Evolutionary conservation across 2,797 vertebrate species (phyloP), one percentile per base, ranked within the genome.

Genomic region (Sebastes hubbsi): DNA sequence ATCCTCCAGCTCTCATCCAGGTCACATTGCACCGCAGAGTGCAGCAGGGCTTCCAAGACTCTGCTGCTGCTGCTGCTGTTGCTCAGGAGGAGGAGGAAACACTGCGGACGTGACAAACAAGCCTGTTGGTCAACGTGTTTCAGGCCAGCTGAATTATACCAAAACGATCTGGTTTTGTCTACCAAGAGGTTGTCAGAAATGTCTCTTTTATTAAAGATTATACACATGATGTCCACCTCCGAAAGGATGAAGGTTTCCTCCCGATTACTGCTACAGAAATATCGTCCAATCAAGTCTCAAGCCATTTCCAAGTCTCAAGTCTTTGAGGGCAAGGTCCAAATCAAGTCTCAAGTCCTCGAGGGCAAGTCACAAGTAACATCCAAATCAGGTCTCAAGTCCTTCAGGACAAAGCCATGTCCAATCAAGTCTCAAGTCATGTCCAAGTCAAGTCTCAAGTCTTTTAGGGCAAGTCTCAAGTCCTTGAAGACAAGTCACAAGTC

Each of bases 1-100:
- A 29, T 84, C 84, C 88, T 88, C 88, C 77, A 67, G 64, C 85
- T 87, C 80, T 70, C 76, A 91, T 83, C 89, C 86, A 92, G 92
- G 89, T 92, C 92, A 91, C 86, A 66, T 38, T 77, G 83, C 86
- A 83, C 77, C 59, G 38, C 78, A 61, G 74, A 80, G 86, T 58
- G 84, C 87, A 69, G 85, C 77, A 38, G 49, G 66, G 74, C 82
- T 29, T 78, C 77, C 61, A 38, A 30, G n/a, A 59, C 72, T 68
- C 63, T 24, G 72, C 68, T 32, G 82, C 76, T 24, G 78, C 62
- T 62, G 69, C 72, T 24, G 72, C 68, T 32, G 82, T 66, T 24
- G 78, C 62, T 62, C 38, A 42, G 38, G 62, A 85, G 87, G 88
- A 73, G 71, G 66, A 84, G 67, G 46, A 29, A 59, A 25, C 14